These are phyloP conservation scores for Cynaeus angustus DNA, from an alignment of 2,888 invertebrate genomes.

Conservation along the genomic window DNA sequence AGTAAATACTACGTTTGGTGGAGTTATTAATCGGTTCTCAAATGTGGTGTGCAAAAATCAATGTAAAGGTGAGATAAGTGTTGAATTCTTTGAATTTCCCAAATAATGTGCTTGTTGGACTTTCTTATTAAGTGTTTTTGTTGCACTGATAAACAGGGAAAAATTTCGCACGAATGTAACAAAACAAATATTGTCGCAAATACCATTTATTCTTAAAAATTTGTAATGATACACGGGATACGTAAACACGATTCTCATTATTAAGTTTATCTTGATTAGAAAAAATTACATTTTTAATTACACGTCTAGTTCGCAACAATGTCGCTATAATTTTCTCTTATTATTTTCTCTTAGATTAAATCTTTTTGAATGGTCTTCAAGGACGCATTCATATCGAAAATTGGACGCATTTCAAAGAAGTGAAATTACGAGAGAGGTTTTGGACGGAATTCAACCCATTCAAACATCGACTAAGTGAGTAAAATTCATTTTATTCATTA, in stretches of 20 bases:
- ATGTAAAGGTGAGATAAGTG: conserved; percentile 22
- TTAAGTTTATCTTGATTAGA: conserved; percentile 24
- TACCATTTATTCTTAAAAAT: conserved; percentile 26
- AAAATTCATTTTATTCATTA: conserved; percentile 1
- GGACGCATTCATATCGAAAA: conserved; percentile 44
- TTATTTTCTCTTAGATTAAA: conserved; percentile 47
- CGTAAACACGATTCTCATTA: conserved; percentile 11
- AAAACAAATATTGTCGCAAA: conserved; percentile 26
- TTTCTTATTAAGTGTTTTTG: conserved; percentile 24
- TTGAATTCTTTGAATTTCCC: conserved; percentile 22
- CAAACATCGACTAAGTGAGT: conserved; percentile 38
- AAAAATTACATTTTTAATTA: conserved; percentile 32
- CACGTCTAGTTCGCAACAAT: conserved; percentile 7
- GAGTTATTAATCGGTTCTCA: neutral
- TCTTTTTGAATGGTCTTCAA: conserved; percentile 51
- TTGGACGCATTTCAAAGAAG: conserved; percentile 46
- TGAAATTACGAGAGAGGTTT: conserved; percentile 52
- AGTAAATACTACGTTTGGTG: neutral
- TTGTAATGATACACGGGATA: neutral
- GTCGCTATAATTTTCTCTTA: conserved; percentile 20
- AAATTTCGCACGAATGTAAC: conserved; percentile 32
- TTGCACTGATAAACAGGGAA: conserved; percentile 29
- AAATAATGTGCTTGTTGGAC: conserved; percentile 15
- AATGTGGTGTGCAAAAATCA: neutral
- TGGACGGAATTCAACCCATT: conserved; percentile 54